Evolutionary conservation across 2,797 vertebrate genomes (phyloP).

Genomic region (Tamandua tetradactyla): DNA sequence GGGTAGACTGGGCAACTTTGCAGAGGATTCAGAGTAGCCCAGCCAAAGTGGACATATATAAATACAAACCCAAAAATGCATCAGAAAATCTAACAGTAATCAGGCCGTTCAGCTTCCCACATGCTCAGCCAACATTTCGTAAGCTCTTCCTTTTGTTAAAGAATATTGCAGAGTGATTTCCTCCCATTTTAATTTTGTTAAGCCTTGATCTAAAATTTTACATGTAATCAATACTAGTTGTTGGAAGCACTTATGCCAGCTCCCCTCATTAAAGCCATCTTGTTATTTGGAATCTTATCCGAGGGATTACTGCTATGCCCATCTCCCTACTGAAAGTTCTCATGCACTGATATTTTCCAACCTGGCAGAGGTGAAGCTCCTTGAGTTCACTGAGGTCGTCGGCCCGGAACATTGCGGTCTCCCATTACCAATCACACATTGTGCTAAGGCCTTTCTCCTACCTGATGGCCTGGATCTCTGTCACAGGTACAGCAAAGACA

Average conservation of each 20-base stretch:
- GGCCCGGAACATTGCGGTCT: not conserved
- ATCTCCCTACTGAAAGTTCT: not conserved
- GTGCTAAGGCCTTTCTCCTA: not conserved
- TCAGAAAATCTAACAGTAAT: not conserved
- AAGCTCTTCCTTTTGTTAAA: constrained; percentile 14
- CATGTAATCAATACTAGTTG: not conserved
- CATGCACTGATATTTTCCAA: not conserved
- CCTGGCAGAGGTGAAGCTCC: not conserved
- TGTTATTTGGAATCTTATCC: constrained; percentile 1
- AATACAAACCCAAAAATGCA: not conserved
- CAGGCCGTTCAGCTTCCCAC: not conserved
- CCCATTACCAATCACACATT: not conserved
- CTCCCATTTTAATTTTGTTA: not conserved
- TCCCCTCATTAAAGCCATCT: not conserved
- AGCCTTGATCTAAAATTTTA: not conserved
- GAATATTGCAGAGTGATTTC: not conserved
- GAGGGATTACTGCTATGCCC: not conserved
- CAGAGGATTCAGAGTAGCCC: not conserved
- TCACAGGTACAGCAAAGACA: not conserved
- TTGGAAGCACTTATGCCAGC: not conserved
- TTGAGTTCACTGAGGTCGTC: not conserved
- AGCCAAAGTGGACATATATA: not conserved
- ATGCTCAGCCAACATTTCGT: not conserved
- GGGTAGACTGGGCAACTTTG: not conserved
- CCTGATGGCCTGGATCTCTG: not conserved